A percentile compares a stretch with the other conserved stretches of the same genome.
phyloP scores from a whole-genome alignment of 2,888 invertebrate species.

The Charanyca ferruginea region DNA sequence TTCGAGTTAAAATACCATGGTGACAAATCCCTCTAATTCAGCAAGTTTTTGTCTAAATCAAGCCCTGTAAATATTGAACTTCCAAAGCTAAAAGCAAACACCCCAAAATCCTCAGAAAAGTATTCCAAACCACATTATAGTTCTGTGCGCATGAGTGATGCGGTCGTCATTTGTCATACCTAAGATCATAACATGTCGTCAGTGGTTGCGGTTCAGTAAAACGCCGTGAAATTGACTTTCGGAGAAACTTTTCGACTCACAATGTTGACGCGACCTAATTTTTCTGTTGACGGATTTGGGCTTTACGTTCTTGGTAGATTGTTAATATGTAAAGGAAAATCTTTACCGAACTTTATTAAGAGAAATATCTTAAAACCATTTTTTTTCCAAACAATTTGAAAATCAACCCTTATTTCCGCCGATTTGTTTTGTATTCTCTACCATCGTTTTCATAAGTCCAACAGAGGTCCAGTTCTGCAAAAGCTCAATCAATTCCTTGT shows the following conservation, averaged over 20 bases:
- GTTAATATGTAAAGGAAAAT: neutral
- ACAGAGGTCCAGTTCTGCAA: too few species aligned
- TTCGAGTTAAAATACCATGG: too few species aligned
- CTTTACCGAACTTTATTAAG: too few species aligned
- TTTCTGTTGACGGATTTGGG: constrained; percentile 32
- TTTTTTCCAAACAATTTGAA: too few species aligned
- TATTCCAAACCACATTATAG: constrained; percentile 21
- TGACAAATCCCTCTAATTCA: too few species aligned
- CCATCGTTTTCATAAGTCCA: too few species aligned
- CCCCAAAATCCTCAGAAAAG: neutral
- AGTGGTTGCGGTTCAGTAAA: constrained; percentile 79
- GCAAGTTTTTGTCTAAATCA: neutral
- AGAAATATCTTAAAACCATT: too few species aligned
- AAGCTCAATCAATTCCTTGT: too few species aligned
- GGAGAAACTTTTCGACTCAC: constrained; percentile 74
- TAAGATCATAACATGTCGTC: constrained; percentile 73
- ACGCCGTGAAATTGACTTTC: constrained; percentile 85
- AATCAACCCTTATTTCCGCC: too few species aligned
- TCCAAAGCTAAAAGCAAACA: constrained; percentile 29
- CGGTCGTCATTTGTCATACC: constrained; percentile 77
- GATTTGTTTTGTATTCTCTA: too few species aligned
- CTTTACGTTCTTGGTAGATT: neutral
- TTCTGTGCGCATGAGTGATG: constrained; percentile 69
- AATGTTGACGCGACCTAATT: constrained; percentile 66
- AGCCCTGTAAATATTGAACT: neutral